phyloP scores from a whole-genome alignment of 37 sponge, comb jelly and placozoan species.

The Aplysina aerophoba region DNA sequence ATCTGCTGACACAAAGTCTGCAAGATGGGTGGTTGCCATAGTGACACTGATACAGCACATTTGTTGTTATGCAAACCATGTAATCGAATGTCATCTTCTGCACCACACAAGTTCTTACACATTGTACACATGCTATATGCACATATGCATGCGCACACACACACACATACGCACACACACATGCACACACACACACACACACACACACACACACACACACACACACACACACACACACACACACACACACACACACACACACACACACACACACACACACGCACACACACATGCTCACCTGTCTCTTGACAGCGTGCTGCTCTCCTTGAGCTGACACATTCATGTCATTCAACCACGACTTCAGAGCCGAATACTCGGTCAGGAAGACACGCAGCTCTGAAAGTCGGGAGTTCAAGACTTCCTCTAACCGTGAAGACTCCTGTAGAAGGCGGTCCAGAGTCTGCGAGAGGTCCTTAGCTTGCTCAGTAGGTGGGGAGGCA shows the following conservation, averaged over 20 bases:
- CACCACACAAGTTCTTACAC: too few species aligned
- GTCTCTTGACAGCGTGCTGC: conserved; percentile 31
- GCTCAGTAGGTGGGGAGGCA: not conserved
- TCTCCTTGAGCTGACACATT: conserved; percentile 3
- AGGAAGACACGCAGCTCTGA: conserved; percentile 1
- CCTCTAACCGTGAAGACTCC: not conserved
- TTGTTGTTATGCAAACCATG: not conserved
- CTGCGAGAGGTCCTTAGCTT: not conserved
- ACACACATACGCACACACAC: not conserved
- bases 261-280: conserved; percentile 14
- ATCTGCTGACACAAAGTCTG: conserved; percentile 62
- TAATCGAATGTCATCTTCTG: too few species aligned
- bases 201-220: conserved; percentile 35
- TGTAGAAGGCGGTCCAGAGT: not conserved
- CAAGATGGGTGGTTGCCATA: conserved; percentile 14
- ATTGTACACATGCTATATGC: too few species aligned
- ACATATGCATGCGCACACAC: too few species aligned
- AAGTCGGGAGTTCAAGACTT: not conserved
- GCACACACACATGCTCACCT: conserved; percentile 14
- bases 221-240: conserved; percentile 35
- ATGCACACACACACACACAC: conserved; percentile 5
- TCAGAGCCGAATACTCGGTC: not conserved
- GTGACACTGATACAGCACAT: not conserved
- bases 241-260: conserved; percentile 31
- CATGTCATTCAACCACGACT: conserved; percentile 30